Evolutionary conservation across 2,888 invertebrate species (phyloP).

Genomic region (Liopterus haemorrhoidalis): DNA sequence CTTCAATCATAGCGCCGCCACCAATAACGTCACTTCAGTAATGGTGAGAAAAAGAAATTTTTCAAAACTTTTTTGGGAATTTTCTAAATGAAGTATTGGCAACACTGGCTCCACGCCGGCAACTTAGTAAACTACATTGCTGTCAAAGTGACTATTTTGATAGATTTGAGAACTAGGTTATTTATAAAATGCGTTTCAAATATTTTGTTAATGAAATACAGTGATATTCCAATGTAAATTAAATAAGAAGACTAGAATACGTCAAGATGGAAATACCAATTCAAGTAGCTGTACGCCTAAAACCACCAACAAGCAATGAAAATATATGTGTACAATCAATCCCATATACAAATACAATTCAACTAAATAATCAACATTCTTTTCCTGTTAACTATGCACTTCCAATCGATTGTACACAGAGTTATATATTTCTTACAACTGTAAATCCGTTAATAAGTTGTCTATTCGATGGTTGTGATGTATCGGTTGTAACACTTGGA

Average conservation of each 20-base stretch:
- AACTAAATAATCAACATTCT: constrained; percentile 55
- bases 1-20: too few species aligned
- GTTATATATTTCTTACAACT: constrained; percentile 57
- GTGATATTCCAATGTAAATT: constrained; percentile 3
- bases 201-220: too few species aligned
- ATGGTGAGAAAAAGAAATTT: too few species aligned
- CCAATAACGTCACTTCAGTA: too few species aligned
- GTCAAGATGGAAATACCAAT: constrained; percentile 62
- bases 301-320: constrained; percentile 54
- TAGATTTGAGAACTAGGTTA: too few species aligned
- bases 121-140: too few species aligned
- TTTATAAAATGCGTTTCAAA: too few species aligned
- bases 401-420: constrained; percentile 58
- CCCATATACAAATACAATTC: constrained; percentile 54
- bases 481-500: constrained; percentile 66
- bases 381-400: constrained; percentile 53
- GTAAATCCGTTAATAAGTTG: constrained; percentile 61
- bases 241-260: background rate
- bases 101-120: too few species aligned
- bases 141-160: too few species aligned
- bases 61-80: too few species aligned
- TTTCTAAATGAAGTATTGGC: too few species aligned
- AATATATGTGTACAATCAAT: constrained; percentile 56
- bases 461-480: constrained; percentile 67
- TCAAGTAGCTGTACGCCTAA: constrained; percentile 64